Base-by-base conservation (phyloP, 2,888 invertebrate genomes). In the Lasioglossum malachurum region DNA sequence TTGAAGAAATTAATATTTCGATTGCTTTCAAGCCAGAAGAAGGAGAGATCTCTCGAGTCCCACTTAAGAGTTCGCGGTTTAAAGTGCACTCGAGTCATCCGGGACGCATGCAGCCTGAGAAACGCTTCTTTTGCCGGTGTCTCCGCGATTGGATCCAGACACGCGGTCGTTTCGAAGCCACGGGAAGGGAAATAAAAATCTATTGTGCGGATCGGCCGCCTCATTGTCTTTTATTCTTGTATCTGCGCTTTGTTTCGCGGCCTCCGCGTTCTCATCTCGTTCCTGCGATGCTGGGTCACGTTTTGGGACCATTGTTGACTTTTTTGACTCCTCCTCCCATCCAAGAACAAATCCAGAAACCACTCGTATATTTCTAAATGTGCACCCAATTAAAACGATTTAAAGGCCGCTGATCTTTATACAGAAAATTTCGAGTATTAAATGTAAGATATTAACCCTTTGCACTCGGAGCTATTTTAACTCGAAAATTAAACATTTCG, bases 141-240 rank as follows among this genome's bases (percentile, higher is more conserved):
- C 41, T 75, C 72, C 53, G 67, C 82, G 78, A 84, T 82, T 67
- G 78, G 41, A 53, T 71, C 75, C 41, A 44, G 79, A 46, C 85
- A 71, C 79, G 69, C 49, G 72, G 44, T 35, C 31, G 69, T 27
- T 60, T 38, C 35, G 78, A 71, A 67, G 69, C 72, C 75, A 35
- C 85, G 80, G 76, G 85, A 88, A 83, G 80, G 82, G 84, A 80
- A 78, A 89, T 81, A 78, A 89, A 88, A 86, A 86, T 77, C 79
- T 73, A 80, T 86, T 88, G 83, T 77, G 64, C 57, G 38, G 49
- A 53, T 44, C 76, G 64, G 44, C 72, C 72, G 75, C 53, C n/a
- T 75, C 75, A 81, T 86, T 86, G 86, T 86, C 77, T 71, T 69
- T 19, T 67, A 35, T 38, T 19, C 27, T 27, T 60, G 78, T 44